These are phyloP conservation scores for Drosophila nigromelanica DNA, from an alignment of 1,140 invertebrate genomes.

Conservation along the genomic window DNA sequence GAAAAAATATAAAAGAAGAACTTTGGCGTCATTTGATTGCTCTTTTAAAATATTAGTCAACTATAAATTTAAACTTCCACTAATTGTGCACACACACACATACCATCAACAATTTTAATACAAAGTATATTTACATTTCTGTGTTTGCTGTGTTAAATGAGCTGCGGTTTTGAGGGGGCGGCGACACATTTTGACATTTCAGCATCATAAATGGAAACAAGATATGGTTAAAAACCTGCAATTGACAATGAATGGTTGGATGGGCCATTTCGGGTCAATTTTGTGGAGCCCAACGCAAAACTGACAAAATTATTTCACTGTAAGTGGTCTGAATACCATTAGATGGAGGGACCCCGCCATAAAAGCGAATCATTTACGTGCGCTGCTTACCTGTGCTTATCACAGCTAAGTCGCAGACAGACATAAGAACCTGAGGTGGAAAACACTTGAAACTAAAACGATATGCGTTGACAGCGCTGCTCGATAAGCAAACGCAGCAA, in stretches of 20 bases:
- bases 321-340: slow-evolving; percentile 14
- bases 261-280: background rate
- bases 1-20: background rate
- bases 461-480: slow-evolving; percentile 36
- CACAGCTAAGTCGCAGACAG: background rate
- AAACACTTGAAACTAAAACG: slow-evolving; percentile 39
- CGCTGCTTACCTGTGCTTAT: slow-evolving; percentile 30
- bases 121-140: slow-evolving; percentile 5
- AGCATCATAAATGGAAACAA: background rate
- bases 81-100: background rate
- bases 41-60: slow-evolving; percentile 7
- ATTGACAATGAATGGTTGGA: background rate
- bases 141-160: slow-evolving; percentile 6
- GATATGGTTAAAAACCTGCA: slow-evolving; percentile 5
- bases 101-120: background rate
- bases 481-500: slow-evolving; percentile 30
- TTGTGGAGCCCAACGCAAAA: background rate
- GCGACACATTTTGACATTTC: background rate
- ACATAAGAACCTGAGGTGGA: slow-evolving; percentile 9
- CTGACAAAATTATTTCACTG: slow-evolving; percentile 14
- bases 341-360: background rate
- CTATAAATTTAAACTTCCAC: background rate
- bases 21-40: background rate
- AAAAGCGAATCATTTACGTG: slow-evolving; percentile 26
- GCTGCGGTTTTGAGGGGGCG: background rate